Conservation (phyloP, 35 echinoderm and acorn worm species). For the Apostichopus californicus region DNA sequence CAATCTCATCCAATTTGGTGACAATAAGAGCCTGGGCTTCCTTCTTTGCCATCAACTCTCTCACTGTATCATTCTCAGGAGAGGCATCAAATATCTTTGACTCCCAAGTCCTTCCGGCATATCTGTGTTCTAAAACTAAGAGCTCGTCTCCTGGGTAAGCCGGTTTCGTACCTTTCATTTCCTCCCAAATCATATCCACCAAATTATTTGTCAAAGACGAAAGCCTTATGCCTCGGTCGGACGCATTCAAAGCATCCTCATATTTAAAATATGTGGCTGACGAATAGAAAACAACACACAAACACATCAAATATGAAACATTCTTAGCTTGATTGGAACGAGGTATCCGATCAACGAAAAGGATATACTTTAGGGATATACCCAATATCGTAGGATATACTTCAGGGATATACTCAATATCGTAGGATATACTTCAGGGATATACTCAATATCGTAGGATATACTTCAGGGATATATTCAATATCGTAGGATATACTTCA, state of each 20-base stretch:
- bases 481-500: too few species aligned
- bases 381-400: too few species aligned
- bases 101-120: constrained; percentile 62
- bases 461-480: too few species aligned
- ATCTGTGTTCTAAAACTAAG: constrained; percentile 41
- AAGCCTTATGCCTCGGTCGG: not conserved
- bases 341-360: not conserved
- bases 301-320: too few species aligned
- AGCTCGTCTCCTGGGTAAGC: constrained; percentile 50
- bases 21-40: constrained; percentile 67
- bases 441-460: too few species aligned
- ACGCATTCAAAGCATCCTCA: constrained; percentile 7
- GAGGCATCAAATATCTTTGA: constrained; percentile 62
- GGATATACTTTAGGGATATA: not conserved
- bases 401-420: too few species aligned
- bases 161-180: constrained; percentile 20
- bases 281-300: constrained; percentile 56
- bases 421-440: too few species aligned
- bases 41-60: constrained; percentile 51
- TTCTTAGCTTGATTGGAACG: too few species aligned
- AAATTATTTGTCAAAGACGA: constrained; percentile 19
- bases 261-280: constrained; percentile 42
- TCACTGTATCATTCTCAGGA: constrained; percentile 14
- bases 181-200: constrained; percentile 60
- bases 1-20: constrained; percentile 80